Percentiles rank a stretch among this genome's conserved stretches.
phyloP scores from a whole-genome alignment of 2,888 invertebrate species.

The Cheilosia vernalis region DNA sequence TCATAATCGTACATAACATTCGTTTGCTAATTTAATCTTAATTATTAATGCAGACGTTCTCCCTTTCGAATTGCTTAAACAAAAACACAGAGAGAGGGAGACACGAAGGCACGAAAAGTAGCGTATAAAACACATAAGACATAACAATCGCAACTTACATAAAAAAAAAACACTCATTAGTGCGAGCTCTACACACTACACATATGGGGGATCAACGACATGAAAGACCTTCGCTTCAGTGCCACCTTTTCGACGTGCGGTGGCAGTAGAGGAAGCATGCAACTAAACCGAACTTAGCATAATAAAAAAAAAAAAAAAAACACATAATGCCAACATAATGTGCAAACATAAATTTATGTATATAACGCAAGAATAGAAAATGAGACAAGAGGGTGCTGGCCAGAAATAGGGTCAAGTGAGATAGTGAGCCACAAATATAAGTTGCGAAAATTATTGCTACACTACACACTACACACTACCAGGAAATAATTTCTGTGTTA shows the following conservation, averaged over 20 bases:
- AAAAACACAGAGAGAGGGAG: constrained; percentile 31
- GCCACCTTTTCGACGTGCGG: constrained; percentile 49
- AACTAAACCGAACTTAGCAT: constrained; percentile 31
- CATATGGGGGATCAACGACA: constrained; percentile 65
- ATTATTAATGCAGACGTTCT: constrained; percentile 75
- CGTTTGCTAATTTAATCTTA: constrained; percentile 73
- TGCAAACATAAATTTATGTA: not conserved
- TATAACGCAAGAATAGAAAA: not conserved
- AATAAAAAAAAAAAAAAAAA: constrained; percentile 25
- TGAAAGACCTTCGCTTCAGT: constrained; percentile 67
- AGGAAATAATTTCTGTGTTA: not conserved
- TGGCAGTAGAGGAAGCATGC: constrained; percentile 51
- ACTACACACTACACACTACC: not conserved
- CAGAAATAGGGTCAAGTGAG: constrained; percentile 56
- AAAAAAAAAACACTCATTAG: not conserved
- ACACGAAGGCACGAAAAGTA: constrained; percentile 1
- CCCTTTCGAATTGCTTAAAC: constrained; percentile 66
- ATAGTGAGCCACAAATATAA: constrained; percentile 24
- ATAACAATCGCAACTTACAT: constrained; percentile 36
- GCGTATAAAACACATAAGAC: constrained; percentile 38
- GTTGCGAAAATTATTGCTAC: not conserved
- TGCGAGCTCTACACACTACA: constrained; percentile 20
- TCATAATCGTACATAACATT: constrained; percentile 48
- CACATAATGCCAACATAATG: constrained; percentile 1
- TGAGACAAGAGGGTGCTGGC: constrained; percentile 14